Percentiles rank a stretch among this genome's conserved stretches.
Conservation (phyloP, 1,140 invertebrate genomes). For the Matsumurasca onukii region DNA sequence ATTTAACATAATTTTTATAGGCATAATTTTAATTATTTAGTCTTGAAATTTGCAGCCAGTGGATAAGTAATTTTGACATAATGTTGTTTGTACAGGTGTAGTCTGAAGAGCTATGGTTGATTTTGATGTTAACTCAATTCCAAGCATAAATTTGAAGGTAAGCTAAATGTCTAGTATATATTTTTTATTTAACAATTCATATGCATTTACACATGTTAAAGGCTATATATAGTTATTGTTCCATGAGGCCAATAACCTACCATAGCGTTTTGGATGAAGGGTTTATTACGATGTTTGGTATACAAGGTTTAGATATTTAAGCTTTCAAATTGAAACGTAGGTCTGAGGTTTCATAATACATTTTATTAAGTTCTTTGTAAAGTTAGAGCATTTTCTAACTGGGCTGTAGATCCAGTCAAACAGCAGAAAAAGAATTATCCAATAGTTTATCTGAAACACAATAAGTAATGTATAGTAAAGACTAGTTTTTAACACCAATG, state of each 20-base stretch:
- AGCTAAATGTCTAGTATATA: background rate
- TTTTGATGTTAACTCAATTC: background rate
- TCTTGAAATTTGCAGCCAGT: too few species aligned
- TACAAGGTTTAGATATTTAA: background rate
- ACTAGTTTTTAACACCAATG: too few species aligned
- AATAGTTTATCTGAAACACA: too few species aligned
- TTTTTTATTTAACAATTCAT: background rate
- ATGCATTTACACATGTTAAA: background rate
- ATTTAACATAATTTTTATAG: too few species aligned
- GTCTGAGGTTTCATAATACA: too few species aligned
- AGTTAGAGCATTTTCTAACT: too few species aligned
- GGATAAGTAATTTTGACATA: too few species aligned
- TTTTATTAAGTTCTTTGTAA: too few species aligned
- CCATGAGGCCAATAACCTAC: background rate
- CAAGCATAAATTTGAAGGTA: slow-evolving; percentile 11
- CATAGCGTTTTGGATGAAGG: background rate
- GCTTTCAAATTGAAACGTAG: background rate
- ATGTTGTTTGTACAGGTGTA: background rate
- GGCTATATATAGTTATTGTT: background rate
- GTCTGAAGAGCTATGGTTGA: background rate
- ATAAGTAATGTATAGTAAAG: too few species aligned
- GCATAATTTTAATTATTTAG: too few species aligned
- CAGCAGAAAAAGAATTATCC: too few species aligned
- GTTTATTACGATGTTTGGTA: background rate
- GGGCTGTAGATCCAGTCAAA: too few species aligned